Evolutionary conservation across 2,888 invertebrate genomes (phyloP).

Genomic region (Apocheima hispidaria): DNA sequence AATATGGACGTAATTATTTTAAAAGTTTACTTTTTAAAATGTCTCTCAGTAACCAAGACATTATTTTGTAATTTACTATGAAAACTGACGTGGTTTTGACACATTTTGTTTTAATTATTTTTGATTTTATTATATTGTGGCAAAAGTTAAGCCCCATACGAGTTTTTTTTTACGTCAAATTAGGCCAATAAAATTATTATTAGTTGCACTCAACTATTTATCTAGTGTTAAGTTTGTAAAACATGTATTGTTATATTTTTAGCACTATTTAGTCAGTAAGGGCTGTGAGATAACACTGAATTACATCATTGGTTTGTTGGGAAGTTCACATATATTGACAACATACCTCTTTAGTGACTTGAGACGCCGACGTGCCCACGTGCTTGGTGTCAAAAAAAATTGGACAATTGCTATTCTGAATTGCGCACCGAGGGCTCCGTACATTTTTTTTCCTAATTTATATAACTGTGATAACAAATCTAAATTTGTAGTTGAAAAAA

Average conservation of each 20-base stretch:
- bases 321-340: slow-evolving; percentile 24
- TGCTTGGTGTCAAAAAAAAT: too few species aligned
- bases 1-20: background rate
- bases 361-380: too few species aligned
- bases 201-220: slow-evolving; percentile 45
- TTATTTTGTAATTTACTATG: too few species aligned
- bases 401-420: too few species aligned
- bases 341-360: background rate
- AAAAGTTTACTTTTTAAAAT: background rate
- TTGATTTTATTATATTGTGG: too few species aligned
- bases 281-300: slow-evolving; percentile 64
- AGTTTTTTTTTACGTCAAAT: slow-evolving; percentile 4
- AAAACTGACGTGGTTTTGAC: too few species aligned
- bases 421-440: too few species aligned
- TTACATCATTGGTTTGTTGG: slow-evolving; percentile 19
- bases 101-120: too few species aligned
- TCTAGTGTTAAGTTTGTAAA: slow-evolving; percentile 53
- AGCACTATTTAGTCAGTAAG: slow-evolving; percentile 67
- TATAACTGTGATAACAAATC: too few species aligned
- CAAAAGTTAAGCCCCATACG: background rate
- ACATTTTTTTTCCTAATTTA: too few species aligned
- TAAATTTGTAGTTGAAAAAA: too few species aligned
- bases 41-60: too few species aligned
- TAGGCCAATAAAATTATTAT: slow-evolving; percentile 2
- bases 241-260: slow-evolving; percentile 53